Conservation (phyloP, 2,888 invertebrate genomes). For the Ecdyonurus torrentis region DNA sequence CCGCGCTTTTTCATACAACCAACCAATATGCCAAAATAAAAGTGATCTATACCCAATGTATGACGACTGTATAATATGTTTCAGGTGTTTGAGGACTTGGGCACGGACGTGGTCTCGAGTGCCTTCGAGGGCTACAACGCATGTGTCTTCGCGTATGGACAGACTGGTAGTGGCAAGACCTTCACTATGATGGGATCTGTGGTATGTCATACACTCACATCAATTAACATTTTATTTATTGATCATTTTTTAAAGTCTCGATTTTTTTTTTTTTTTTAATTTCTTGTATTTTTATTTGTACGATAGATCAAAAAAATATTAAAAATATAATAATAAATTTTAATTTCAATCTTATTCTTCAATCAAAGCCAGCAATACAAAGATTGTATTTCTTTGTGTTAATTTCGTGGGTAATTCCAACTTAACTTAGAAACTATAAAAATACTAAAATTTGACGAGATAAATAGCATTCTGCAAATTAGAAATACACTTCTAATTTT, state of each 20-base stretch:
- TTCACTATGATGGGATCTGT: slow-evolving; percentile 79
- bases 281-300: slow-evolving; percentile 7
- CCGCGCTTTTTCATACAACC: no score
- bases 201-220: slow-evolving; percentile 4
- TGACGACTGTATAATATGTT: no score
- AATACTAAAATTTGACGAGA: no score
- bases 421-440: no score
- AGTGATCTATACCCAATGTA: no score
- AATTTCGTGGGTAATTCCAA: no score
- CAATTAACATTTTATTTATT: background rate
- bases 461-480: no score
- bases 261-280: no score
- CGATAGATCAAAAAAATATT: slow-evolving; percentile 3
- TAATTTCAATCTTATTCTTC: slow-evolving; percentile 9
- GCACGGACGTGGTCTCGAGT: slow-evolving; percentile 61
- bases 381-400: no score
- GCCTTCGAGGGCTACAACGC: slow-evolving; percentile 77
- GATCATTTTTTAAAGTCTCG: background rate
- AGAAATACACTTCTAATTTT: no score
- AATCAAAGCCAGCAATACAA: no score
- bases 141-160: slow-evolving; percentile 82
- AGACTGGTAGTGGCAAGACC: slow-evolving; percentile 82
- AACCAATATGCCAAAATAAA: no score
- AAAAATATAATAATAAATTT: background rate
- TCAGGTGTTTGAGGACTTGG: slow-evolving; percentile 53